These are phyloP conservation scores for Oligia latruncula DNA, from an alignment of 2,888 invertebrate species.

Conservation along the genomic window DNA sequence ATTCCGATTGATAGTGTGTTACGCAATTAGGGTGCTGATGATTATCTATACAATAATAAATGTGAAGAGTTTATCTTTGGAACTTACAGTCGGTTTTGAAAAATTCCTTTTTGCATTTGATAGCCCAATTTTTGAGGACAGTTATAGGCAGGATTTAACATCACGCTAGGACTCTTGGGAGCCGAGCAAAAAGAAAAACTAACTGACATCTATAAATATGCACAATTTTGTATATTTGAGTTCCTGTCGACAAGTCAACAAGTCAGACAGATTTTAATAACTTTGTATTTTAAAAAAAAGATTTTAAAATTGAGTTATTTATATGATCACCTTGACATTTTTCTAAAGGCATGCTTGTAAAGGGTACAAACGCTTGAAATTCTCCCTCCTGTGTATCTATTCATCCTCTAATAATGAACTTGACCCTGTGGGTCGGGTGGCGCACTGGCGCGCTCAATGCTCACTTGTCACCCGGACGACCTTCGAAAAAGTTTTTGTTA, in stretches of 20 bases:
- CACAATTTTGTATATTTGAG: neutral
- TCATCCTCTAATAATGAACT: conserved; percentile 81
- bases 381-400: conserved; percentile 65
- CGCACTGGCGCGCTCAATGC: conserved; percentile 66
- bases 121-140: neutral
- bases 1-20: too few species aligned
- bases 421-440: conserved; percentile 78
- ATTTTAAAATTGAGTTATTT: conserved; percentile 25
- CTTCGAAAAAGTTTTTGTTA: conserved; percentile 77
- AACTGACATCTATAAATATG: neutral
- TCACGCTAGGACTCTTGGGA: too few species aligned
- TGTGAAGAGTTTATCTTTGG: too few species aligned
- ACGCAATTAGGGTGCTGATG: too few species aligned
- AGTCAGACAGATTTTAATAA: conserved; percentile 9
- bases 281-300: neutral
- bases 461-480: conserved; percentile 73
- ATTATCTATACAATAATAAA: too few species aligned
- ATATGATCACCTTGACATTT: conserved; percentile 34
- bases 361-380: conserved; percentile 49
- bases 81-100: neutral
- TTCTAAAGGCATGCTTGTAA: conserved; percentile 35
- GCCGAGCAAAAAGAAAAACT: neutral
- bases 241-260: neutral
- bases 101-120: neutral
- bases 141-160: neutral